These are phyloP conservation scores for Cettia cetti DNA, from an alignment of 2,113 vertebrate genomes.

Conservation along the genomic window DNA sequence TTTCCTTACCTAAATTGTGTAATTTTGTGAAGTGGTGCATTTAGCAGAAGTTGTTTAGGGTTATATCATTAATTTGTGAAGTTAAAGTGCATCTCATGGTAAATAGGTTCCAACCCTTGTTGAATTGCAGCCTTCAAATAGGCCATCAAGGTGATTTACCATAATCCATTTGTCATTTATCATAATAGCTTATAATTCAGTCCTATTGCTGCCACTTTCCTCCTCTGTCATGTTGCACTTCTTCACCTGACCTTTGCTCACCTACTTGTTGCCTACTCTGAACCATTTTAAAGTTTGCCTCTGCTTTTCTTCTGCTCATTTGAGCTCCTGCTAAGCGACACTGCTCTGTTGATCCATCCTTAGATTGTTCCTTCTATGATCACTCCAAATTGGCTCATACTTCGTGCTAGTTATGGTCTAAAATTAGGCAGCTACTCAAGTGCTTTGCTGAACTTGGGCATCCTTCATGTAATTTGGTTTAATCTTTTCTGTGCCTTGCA, in stretches of 20 bases:
- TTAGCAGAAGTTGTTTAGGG: constrained; percentile 59
- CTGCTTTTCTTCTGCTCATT: neutral
- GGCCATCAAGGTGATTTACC: neutral
- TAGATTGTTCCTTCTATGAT: neutral
- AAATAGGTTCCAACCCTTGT: constrained; percentile 5
- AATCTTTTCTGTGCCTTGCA: neutral
- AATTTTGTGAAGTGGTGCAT: constrained; percentile 59
- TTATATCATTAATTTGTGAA: constrained; percentile 49
- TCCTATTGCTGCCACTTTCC: neutral
- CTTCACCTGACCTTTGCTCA: constrained; percentile 19
- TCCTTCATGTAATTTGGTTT: neutral
- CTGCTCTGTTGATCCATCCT: neutral
- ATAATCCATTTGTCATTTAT: constrained; percentile 18
- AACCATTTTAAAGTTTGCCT: constrained; percentile 41
- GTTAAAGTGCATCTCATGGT: neutral
- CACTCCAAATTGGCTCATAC: neutral
- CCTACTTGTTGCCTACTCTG: neutral
- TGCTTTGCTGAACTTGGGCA: constrained; percentile 18
- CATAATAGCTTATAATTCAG: constrained; percentile 51
- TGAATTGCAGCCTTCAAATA: constrained; percentile 41
- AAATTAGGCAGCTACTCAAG: constrained; percentile 11
- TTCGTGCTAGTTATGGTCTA: neutral
- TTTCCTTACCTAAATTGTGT: constrained; percentile 39
- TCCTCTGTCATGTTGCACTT: neutral
- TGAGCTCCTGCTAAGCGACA: neutral